Conservation (phyloP, 2,113 vertebrate species). For the Strix aluco region DNA sequence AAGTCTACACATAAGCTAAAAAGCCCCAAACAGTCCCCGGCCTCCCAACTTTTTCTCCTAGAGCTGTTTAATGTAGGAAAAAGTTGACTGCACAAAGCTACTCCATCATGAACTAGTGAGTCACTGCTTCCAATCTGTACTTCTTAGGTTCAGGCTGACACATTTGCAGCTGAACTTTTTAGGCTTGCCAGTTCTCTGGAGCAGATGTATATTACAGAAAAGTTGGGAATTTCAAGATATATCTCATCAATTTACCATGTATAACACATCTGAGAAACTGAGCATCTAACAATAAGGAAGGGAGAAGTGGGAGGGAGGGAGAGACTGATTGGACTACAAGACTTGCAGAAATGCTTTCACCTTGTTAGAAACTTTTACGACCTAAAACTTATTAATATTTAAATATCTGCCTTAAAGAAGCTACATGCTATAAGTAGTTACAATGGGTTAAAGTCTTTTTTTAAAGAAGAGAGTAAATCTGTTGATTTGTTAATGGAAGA, state of each 20-base stretch:
- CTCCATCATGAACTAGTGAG: background rate
- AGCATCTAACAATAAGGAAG: background rate
- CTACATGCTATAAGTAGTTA: background rate
- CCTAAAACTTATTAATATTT: background rate
- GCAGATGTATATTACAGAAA: background rate
- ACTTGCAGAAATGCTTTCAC: background rate
- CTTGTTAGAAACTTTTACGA: background rate
- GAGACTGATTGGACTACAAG: background rate
- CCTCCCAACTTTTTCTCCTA: background rate
- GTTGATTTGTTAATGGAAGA: background rate
- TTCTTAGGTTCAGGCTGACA: background rate
- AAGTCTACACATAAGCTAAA: background rate
- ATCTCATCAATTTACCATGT: background rate
- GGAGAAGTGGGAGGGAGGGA: background rate
- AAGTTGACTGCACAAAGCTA: background rate
- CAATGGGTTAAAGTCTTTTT: background rate
- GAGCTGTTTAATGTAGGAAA: background rate
- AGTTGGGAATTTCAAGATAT: conserved; percentile 1
- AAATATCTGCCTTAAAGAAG: background rate
- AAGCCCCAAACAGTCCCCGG: accelerated
- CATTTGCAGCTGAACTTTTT: conserved; percentile 8
- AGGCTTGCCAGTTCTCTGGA: conserved; percentile 7
- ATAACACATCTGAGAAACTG: background rate
- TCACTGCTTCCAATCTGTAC: background rate
- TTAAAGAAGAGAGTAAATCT: background rate